Conservation (phyloP, 2,797 vertebrate genomes). For the Psittacula derbiana region DNA sequence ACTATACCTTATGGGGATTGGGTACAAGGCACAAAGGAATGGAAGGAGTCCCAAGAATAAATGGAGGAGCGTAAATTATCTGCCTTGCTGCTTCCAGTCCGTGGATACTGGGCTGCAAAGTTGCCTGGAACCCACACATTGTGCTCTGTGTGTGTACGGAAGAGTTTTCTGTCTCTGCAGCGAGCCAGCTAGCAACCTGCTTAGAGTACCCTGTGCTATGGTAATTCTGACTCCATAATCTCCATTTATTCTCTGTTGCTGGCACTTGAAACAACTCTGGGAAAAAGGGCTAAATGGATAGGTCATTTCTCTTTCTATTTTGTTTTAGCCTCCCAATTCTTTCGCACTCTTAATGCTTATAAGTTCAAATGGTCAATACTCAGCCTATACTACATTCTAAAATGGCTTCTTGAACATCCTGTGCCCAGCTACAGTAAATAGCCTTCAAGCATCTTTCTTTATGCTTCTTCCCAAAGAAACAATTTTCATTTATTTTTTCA, state of each 20-base stretch:
- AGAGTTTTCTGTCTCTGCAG: not conserved
- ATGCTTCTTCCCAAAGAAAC: not conserved
- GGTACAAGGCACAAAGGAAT: not conserved
- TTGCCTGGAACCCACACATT: not conserved
- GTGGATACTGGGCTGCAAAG: not conserved
- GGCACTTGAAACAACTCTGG: not conserved
- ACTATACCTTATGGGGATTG: no score
- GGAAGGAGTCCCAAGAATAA: not conserved
- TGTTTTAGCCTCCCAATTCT: not conserved
- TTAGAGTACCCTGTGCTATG: not conserved
- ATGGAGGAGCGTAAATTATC: not conserved
- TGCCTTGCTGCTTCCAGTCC: not conserved
- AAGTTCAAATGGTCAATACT: not conserved
- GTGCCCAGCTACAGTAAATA: not conserved
- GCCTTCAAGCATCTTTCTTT: not conserved
- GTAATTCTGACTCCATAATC: not conserved
- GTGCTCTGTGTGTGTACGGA: not conserved
- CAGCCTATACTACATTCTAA: not conserved
- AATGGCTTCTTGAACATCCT: not conserved
- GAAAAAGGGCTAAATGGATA: not conserved
- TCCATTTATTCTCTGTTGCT: not conserved
- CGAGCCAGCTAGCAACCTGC: not conserved
- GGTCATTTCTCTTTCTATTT: not conserved
- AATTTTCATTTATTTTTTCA: not conserved
- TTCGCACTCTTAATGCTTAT: not conserved